A percentile compares a stretch with the other conserved stretches of the same genome.
These are phyloP conservation scores for Drosophila putrida DNA, from an alignment of 2,888 invertebrate genomes.

Conservation along the genomic window DNA sequence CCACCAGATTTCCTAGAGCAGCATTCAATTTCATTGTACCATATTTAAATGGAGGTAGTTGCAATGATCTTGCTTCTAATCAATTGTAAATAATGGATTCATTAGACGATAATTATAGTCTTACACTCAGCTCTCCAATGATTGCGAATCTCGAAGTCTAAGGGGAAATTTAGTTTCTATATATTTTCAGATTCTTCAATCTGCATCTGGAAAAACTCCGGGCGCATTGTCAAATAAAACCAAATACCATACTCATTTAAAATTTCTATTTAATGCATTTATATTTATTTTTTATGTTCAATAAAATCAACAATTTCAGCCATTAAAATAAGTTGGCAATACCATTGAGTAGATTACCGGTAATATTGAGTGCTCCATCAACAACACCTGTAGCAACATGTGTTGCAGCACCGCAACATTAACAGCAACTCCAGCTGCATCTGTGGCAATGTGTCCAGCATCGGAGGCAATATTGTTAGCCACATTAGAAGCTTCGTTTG, in stretches of 20 bases:
- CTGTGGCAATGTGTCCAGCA: conserved; percentile 16
- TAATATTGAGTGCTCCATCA: conserved; percentile 16
- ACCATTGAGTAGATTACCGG: conserved; percentile 10
- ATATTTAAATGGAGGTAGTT: conserved; percentile 44
- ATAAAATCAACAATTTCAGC: background rate
- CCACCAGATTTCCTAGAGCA: conserved; percentile 43
- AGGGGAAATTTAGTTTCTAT: background rate
- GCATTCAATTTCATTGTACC: conserved; percentile 40
- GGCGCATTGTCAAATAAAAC: background rate
- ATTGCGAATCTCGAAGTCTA: conserved; percentile 47
- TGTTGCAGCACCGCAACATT: conserved; percentile 12
- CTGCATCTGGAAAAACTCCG: conserved; percentile 1
- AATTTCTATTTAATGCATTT: background rate
- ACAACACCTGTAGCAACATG: conserved; percentile 26
- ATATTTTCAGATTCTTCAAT: background rate
- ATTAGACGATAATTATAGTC: conserved; percentile 8
- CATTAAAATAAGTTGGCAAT: conserved; percentile 26
- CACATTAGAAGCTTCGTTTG: background rate
- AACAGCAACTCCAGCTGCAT: conserved; percentile 12
- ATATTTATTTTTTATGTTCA: background rate
- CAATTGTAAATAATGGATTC: conserved; percentile 27
- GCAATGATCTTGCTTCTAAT: conserved; percentile 49
- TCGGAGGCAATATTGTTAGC: conserved; percentile 12
- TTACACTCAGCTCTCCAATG: conserved; percentile 51
- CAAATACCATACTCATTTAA: background rate